Percentiles rank a stretch among this genome's conserved stretches.
These are phyloP conservation scores for Jaculus jaculus DNA, from an alignment of 2,113 vertebrate species.

Conservation along the genomic window DNA sequence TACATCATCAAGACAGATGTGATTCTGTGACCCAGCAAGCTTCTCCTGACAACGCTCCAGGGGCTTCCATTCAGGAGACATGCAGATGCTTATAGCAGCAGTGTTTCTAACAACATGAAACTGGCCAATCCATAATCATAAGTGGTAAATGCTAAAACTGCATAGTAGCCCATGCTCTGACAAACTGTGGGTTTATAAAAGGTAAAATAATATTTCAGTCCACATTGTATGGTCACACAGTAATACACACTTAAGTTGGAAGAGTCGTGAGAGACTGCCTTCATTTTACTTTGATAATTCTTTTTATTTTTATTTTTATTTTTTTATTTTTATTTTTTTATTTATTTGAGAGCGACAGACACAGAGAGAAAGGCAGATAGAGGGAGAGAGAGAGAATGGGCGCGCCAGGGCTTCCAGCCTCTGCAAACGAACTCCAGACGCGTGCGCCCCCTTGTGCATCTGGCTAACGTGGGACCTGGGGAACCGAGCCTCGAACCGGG, in stretches of 20 bases:
- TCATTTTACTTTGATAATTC: background rate
- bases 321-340: too few relatives aligned
- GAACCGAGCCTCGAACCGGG: too few relatives aligned
- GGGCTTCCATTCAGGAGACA: background rate
- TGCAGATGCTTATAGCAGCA: background rate
- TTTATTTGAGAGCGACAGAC: too few relatives aligned
- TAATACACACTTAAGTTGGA: slow-evolving; percentile 41
- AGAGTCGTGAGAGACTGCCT: background rate
- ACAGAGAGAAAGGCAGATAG: too few relatives aligned
- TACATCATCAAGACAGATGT: background rate
- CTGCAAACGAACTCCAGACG: too few relatives aligned
- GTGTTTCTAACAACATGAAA: background rate
- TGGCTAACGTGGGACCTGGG: too few relatives aligned
- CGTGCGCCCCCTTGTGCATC: too few relatives aligned
- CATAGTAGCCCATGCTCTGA: background rate
- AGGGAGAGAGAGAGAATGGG: too few relatives aligned
- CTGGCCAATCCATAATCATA: background rate
- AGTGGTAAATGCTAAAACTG: background rate
- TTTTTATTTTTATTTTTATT: too few relatives aligned
- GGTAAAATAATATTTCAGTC: slow-evolving; percentile 30
- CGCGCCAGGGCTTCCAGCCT: too few relatives aligned
- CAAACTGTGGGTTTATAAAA: background rate
- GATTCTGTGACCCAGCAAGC: background rate
- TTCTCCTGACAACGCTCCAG: slow-evolving; percentile 14
- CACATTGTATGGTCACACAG: background rate